Percentiles rank a stretch among this genome's conserved stretches.
These are phyloP conservation scores for Gorsachius goisagi DNA, from an alignment of 2,113 vertebrate species.

Conservation along the genomic window DNA sequence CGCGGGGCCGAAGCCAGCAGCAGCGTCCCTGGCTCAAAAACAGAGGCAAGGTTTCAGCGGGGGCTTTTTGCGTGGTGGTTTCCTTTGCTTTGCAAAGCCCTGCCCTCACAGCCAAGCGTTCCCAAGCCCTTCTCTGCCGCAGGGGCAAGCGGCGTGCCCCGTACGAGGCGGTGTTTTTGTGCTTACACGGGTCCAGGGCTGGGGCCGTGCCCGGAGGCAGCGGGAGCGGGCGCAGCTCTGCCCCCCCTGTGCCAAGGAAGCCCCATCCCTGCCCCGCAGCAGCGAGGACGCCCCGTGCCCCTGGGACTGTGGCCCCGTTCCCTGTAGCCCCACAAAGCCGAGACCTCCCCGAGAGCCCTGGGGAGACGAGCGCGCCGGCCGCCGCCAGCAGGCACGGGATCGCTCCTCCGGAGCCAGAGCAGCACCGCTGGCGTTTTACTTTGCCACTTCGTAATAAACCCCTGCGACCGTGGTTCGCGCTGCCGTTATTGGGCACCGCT, in stretches of 20 bases:
- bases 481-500: not conserved
- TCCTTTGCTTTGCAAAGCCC: not conserved
- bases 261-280: not conserved
- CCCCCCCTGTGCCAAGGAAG: fast-evolving
- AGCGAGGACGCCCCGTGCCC: fast-evolving
- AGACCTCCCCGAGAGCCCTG: not conserved
- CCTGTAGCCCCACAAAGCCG: not conserved
- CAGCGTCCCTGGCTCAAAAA: not conserved
- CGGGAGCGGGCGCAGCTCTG: not conserved
- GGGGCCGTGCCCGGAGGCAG: not conserved
- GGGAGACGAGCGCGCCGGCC: not conserved
- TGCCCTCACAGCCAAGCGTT: fast-evolving
- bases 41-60: not conserved
- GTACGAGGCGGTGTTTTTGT: not conserved
- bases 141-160: fast-evolving
- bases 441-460: slow-evolving; percentile 18
- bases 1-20: not conserved
- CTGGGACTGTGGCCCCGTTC: not conserved
- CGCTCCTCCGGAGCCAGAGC: not conserved
- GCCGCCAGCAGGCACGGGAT: fast-evolving
- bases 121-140: not conserved
- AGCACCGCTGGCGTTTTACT: not conserved
- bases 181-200: fast-evolving
- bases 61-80: not conserved
- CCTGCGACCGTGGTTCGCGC: not conserved